A percentile compares a stretch with the other conserved stretches of the same genome.
phyloP scores from a whole-genome alignment of 1,140 invertebrate genomes.

The Drosophila aff. region DNA sequence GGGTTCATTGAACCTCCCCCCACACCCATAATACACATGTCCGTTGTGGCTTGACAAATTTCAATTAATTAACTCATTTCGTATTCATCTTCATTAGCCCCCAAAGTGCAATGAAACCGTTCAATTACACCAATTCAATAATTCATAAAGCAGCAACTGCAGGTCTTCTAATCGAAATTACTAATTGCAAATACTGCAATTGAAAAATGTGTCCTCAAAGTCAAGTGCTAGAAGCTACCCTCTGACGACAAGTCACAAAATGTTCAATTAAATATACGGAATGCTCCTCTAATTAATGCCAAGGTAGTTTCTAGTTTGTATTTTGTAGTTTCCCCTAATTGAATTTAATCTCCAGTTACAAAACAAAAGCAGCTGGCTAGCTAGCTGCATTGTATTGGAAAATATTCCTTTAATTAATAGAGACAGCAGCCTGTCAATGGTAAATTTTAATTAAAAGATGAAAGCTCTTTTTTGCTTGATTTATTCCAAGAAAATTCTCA shows the following conservation, averaged over 20 bases:
- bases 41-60: constrained; percentile 29
- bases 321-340: not conserved
- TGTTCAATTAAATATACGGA: not conserved
- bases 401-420: constrained; percentile 15
- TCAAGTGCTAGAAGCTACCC: not conserved
- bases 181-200: constrained; percentile 12
- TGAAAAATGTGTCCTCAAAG: constrained; percentile 1
- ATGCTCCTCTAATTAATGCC: not conserved
- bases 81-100: constrained; percentile 48
- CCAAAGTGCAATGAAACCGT: constrained; percentile 35
- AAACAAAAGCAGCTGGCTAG: not conserved
- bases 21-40: not conserved
- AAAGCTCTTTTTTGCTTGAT: not conserved
- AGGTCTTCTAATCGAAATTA: constrained; percentile 8
- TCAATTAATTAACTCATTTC: constrained; percentile 56
- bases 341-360: not conserved
- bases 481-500: not conserved
- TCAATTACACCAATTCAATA: constrained; percentile 45
- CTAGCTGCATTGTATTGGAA: no score
- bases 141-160: constrained; percentile 12
- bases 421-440: not conserved
- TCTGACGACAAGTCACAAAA: not conserved
- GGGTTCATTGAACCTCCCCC: constrained; percentile 31
- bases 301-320: not conserved
- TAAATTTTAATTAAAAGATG: constrained; percentile 9